A percentile compares a stretch with the other conserved stretches of the same genome.
phyloP scores from a whole-genome alignment of 2,888 invertebrate genomes.

The Zaprionus lineosus region DNA sequence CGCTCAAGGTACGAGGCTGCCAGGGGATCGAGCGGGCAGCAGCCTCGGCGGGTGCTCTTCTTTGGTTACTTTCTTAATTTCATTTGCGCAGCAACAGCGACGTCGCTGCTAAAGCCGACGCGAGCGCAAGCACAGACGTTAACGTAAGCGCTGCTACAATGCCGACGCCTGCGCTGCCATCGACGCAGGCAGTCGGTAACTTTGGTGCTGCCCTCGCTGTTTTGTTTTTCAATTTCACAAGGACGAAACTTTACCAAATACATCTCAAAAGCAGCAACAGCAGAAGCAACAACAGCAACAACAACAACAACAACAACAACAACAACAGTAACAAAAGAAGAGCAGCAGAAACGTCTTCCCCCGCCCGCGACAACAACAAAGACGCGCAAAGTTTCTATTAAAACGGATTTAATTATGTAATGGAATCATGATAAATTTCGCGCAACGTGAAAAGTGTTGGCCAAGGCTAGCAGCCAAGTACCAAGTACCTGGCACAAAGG shows the following conservation, averaged over 20 bases:
- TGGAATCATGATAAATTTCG: slow-evolving; percentile 80
- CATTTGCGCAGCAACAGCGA: slow-evolving; percentile 61
- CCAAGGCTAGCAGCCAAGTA: slow-evolving; percentile 50
- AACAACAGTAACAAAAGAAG: slow-evolving; percentile 12
- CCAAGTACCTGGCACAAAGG: slow-evolving; percentile 60
- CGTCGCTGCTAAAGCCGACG: slow-evolving; percentile 22
- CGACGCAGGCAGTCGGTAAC: slow-evolving; percentile 35
- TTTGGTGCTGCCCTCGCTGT: slow-evolving; percentile 53
- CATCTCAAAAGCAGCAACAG: slow-evolving; percentile 63
- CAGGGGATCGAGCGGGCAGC: slow-evolving; percentile 7
- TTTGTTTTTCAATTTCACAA: slow-evolving; percentile 73
- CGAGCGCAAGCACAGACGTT: slow-evolving; percentile 32
- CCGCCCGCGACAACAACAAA: slow-evolving; percentile 55
- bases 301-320: slow-evolving; percentile 16
- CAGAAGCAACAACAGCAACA: slow-evolving; percentile 20
- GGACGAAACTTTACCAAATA: slow-evolving; percentile 71
- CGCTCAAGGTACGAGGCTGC: not conserved
- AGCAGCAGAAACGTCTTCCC: too few species aligned
- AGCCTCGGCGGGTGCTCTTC: slow-evolving; percentile 56
- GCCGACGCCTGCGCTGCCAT: slow-evolving; percentile 20
- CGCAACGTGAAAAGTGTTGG: slow-evolving; percentile 77
- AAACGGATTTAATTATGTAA: slow-evolving; percentile 82
- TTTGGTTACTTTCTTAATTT: slow-evolving; percentile 78
- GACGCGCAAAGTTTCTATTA: slow-evolving; percentile 76
- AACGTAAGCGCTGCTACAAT: slow-evolving; percentile 37